Conservation (phyloP, 2,113 vertebrate genomes). For the Smithornis capensis region DNA sequence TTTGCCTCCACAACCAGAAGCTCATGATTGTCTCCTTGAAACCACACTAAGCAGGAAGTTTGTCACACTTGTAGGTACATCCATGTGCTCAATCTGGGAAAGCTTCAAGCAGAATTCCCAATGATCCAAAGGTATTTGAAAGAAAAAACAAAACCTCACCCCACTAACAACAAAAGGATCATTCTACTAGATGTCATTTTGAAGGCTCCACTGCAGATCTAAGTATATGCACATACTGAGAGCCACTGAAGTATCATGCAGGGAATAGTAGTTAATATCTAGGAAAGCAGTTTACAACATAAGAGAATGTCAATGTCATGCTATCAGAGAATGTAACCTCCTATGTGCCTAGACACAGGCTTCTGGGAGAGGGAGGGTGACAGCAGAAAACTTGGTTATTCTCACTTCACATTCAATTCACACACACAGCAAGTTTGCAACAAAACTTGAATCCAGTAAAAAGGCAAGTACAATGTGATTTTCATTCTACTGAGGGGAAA, state of each 20-base stretch:
- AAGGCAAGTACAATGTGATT: background rate
- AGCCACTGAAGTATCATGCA: background rate
- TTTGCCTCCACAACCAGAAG: background rate
- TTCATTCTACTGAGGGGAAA: background rate
- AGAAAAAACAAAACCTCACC: background rate
- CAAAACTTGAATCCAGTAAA: background rate
- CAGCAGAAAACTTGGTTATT: background rate
- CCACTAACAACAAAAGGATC: background rate
- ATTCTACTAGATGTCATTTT: background rate
- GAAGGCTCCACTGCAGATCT: background rate
- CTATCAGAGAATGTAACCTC: background rate
- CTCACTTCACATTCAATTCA: background rate
- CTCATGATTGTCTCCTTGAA: background rate
- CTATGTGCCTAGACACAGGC: fast-evolving
- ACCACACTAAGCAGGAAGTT: background rate
- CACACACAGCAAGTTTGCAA: background rate
- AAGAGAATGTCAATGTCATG: too few species aligned
- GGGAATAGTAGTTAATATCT: background rate
- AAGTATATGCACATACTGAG: background rate
- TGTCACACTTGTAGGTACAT: background rate
- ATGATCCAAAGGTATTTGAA: background rate
- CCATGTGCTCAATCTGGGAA: background rate
- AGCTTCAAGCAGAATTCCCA: background rate
- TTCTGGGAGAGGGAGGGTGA: background rate
- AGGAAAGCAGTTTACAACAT: too few species aligned